Conservation (phyloP, 2,888 invertebrate genomes). For the Cinara cedri region DNA sequence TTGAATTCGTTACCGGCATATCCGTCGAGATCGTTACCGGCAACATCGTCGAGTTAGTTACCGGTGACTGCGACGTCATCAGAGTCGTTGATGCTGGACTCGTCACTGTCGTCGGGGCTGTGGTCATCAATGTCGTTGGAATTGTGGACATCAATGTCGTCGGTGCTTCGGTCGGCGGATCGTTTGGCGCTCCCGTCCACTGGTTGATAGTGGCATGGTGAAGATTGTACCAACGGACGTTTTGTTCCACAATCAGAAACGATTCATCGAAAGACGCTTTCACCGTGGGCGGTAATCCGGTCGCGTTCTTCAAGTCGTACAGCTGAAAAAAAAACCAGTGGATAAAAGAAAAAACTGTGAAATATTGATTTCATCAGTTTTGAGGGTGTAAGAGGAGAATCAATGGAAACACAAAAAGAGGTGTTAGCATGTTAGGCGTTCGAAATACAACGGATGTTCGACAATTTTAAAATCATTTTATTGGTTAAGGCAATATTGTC, state of each 20-base stretch:
- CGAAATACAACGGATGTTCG: no score
- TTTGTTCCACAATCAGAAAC: not conserved
- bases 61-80: no score
- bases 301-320: not conserved
- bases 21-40: not conserved
- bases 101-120: not conserved
- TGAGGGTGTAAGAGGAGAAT: no score
- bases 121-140: not conserved
- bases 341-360: no score
- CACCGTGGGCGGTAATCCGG: not conserved
- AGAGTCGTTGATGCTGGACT: not conserved
- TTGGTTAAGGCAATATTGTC: no score
- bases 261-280: slow-evolving; percentile 18
- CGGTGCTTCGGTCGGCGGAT: not conserved
- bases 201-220: not conserved
- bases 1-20: not conserved
- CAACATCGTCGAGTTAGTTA: not conserved
- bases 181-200: slow-evolving; percentile 1
- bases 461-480: no score
- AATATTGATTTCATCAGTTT: no score
- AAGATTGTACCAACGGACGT: not conserved
- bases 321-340: not conserved
- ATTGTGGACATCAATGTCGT: not conserved
- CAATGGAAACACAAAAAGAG: no score
- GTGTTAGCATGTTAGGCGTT: no score